These are phyloP conservation scores for Eurypyga helias DNA, from an alignment of 2,113 vertebrate species.

Conservation along the genomic window DNA sequence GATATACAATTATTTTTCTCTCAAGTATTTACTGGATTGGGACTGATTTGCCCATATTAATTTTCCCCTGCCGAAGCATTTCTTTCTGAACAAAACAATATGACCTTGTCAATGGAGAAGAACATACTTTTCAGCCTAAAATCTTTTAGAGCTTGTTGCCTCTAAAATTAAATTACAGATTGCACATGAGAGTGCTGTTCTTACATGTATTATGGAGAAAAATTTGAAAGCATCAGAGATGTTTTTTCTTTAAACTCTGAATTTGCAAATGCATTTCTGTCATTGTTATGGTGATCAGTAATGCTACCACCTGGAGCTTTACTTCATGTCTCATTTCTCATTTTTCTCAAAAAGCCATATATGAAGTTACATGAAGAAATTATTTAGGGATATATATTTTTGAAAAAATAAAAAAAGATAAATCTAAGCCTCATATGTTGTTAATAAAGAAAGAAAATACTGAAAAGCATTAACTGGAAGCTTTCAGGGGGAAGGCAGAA, in stretches of 20 bases:
- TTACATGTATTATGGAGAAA: background rate
- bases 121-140: background rate
- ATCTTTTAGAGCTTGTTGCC: background rate
- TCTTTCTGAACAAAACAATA: background rate
- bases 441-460: background rate
- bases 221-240: background rate
- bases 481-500: background rate
- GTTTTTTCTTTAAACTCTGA: background rate
- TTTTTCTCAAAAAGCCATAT: background rate
- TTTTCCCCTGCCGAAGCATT: constrained; percentile 8
- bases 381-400: background rate
- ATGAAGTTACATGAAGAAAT: background rate
- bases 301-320: background rate
- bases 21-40: background rate
- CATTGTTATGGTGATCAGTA: background rate
- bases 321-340: background rate
- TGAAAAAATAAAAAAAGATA: no score
- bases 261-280: background rate
- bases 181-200: background rate
- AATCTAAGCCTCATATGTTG: accelerated
- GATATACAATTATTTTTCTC: background rate
- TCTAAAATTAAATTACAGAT: background rate
- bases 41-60: background rate
- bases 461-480: background rate
- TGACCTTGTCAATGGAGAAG: background rate